Percentiles rank a stretch among this genome's conserved stretches.
phyloP scores from a whole-genome alignment of 2,888 invertebrate species.

The Tetragnatha montana region DNA sequence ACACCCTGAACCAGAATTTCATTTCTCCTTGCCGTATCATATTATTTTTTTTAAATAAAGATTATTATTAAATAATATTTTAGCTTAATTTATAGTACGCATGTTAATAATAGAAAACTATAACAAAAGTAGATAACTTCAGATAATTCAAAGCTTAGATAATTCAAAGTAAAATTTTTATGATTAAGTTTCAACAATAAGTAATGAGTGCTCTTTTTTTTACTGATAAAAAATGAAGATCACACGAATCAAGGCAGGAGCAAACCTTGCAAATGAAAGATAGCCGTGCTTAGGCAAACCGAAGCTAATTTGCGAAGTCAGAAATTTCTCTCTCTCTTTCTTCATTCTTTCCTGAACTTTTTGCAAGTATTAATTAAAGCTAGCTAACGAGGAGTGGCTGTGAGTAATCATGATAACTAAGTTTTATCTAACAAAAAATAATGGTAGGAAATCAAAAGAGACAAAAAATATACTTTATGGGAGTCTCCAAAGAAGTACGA shows the following conservation, averaged over 20 bases:
- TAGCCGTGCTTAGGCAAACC: neutral
- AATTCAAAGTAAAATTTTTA: neutral
- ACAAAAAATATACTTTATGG: slow-evolving; percentile 9
- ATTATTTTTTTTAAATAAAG: too few species aligned
- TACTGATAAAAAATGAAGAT: neutral
- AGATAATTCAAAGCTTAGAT: neutral
- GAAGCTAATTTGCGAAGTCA: slow-evolving; percentile 37
- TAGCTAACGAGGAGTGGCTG: slow-evolving; percentile 36
- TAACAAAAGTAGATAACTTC: too few species aligned
- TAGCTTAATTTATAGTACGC: too few species aligned
- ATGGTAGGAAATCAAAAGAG: slow-evolving; percentile 31
- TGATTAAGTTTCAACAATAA: slow-evolving; percentile 18
- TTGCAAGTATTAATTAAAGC: slow-evolving; percentile 44
- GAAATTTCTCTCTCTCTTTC: slow-evolving; percentile 8
- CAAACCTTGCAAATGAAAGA: neutral
- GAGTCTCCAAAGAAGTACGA: neutral
- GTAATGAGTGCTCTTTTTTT: slow-evolving; percentile 3
- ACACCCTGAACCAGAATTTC: too few species aligned
- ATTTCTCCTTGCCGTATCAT: too few species aligned
- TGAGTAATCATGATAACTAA: slow-evolving; percentile 40
- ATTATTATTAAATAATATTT: too few species aligned
- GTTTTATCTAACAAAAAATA: slow-evolving; percentile 24
- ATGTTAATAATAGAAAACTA: too few species aligned
- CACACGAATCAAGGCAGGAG: neutral
- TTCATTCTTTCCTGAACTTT: slow-evolving; percentile 21